Conservation (phyloP, 2,888 invertebrate species). For the Scaptodrosophila latifasciaeformis region DNA sequence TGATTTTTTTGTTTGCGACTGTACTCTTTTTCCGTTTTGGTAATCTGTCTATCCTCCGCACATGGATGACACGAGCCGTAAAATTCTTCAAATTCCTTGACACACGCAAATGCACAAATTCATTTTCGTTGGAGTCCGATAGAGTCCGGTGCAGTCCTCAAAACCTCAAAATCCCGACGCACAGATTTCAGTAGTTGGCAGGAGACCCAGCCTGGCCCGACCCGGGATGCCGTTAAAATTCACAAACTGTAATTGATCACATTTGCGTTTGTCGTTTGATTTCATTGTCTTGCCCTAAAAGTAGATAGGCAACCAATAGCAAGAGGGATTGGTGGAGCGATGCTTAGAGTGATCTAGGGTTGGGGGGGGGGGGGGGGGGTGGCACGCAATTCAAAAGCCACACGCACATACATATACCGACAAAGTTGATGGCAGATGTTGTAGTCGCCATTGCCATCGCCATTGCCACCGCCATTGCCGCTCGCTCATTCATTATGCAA, state of each 20-base stretch:
- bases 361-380: background rate
- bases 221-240: constrained; percentile 37
- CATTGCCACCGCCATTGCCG: background rate
- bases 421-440: constrained; percentile 36
- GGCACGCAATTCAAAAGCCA: constrained; percentile 33
- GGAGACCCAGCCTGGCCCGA: too few species aligned
- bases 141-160: too few species aligned
- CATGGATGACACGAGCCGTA: too few species aligned
- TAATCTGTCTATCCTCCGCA: too few species aligned
- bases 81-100: background rate
- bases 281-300: constrained; percentile 61
- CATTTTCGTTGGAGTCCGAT: background rate
- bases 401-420: too few species aligned
- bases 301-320: too few species aligned
- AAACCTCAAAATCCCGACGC: too few species aligned
- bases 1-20: too few species aligned
- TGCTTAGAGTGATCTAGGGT: background rate
- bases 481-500: constrained; percentile 62
- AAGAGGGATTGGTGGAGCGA: background rate
- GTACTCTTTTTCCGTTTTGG: too few species aligned
- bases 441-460: background rate
- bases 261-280: constrained; percentile 61
- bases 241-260: constrained; percentile 60
- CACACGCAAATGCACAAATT: constrained; percentile 34
- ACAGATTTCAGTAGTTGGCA: too few species aligned